These are phyloP conservation scores for Arenaria interpres DNA, from an alignment of 2,113 vertebrate genomes.

Conservation along the genomic window DNA sequence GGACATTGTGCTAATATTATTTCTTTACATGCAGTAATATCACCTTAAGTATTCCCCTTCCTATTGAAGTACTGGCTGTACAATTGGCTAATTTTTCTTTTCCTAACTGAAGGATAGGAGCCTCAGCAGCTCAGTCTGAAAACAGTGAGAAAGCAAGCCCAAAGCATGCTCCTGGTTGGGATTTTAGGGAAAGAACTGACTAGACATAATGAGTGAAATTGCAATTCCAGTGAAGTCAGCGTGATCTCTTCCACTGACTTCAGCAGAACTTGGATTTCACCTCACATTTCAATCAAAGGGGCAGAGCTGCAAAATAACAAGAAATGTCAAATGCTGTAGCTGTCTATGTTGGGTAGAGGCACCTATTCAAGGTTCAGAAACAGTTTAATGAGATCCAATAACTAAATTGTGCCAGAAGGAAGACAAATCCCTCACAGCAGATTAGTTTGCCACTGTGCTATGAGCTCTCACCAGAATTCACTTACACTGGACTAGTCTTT, in stretches of 20 bases:
- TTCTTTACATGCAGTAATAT: neutral
- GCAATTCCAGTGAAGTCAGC: neutral
- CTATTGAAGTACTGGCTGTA: neutral
- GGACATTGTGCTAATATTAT: neutral
- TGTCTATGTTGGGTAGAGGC: neutral
- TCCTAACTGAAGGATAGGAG: neutral
- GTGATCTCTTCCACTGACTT: slow-evolving; percentile 30
- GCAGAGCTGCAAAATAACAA: slow-evolving; percentile 34
- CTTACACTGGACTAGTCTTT: neutral
- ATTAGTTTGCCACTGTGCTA: neutral
- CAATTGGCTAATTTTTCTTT: neutral
- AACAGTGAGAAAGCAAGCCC: neutral
- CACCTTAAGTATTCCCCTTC: neutral
- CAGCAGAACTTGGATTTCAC: slow-evolving; percentile 43
- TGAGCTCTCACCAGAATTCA: slow-evolving; percentile 2
- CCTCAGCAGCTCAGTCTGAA: neutral
- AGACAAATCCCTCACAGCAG: slow-evolving; percentile 23
- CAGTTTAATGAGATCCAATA: slow-evolving; percentile 44
- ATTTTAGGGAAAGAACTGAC: neutral
- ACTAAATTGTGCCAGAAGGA: slow-evolving; percentile 32
- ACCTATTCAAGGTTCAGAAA: slow-evolving; percentile 56
- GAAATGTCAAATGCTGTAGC: slow-evolving; percentile 46
- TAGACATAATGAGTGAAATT: neutral
- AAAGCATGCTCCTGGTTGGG: neutral
- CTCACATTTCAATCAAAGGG: slow-evolving; percentile 60